Evolutionary conservation across 1,140 invertebrate genomes (phyloP), one percentile per base, ranked within the genome.

Genomic region (Araneus ventricosus): DNA sequence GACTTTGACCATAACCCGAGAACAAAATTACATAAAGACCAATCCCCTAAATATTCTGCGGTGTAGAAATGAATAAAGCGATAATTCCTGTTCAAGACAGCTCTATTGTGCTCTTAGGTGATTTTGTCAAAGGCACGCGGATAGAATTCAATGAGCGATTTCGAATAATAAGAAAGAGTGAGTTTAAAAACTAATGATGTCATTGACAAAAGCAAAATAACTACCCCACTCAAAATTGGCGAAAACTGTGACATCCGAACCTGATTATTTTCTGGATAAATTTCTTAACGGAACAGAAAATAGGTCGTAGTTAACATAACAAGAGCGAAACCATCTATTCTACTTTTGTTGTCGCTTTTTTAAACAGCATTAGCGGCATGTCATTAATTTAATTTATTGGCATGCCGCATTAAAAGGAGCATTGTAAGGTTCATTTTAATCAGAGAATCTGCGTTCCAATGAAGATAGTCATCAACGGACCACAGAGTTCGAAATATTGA

Each of bases 1-100:
- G 70, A 75, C 70, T 75, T 75, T 75, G 70, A 75, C 70, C 70
- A 30, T 75, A 75, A 75, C 70, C 70, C 30, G 30, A 34, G 30
- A 20, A 20, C 30, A 37, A 27, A 75, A 75, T 75, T 75, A 75
- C 70, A 5, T 34, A 14, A 70, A 70, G 1, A 2, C 63, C 24
- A 70, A 30, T 70, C 27, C 63, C n/a, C 27, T 27, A 70, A 70
- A 27, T 14, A 27, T 70, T 70, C 27, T 27, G n/a, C n/a, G 63
- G 10, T 30, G 17, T 17, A 37, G 30, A 4, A 75, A 6, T 37
- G 30, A 17, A 34, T 75, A 75, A 75, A 75, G 17, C 22, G 70
- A 37, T 75, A 37, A 75, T 75, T 75, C 34, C 30, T 22, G 70
- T 17, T 34, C 70, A 30, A 34, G 70, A 34, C 70, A 37, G 30